These are phyloP conservation scores for Nanorana parkeri DNA, from an alignment of 2,113 vertebrate species.

Conservation along the genomic window DNA sequence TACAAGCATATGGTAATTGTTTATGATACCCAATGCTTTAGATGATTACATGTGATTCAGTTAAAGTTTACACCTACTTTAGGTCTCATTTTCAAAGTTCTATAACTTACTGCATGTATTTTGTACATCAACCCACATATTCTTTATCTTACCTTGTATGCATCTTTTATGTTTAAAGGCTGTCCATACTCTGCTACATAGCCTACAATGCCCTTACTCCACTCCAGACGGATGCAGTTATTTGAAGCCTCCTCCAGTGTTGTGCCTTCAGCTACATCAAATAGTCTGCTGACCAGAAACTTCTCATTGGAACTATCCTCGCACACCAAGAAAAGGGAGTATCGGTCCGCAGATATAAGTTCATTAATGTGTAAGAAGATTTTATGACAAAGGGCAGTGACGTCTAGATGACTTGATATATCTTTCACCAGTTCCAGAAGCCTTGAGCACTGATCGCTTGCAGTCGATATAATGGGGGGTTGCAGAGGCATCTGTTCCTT, in stretches of 20 bases:
- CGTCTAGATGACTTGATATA: conserved; percentile 94
- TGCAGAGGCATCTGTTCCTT: conserved; percentile 82
- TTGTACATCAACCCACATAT: too few relatives aligned
- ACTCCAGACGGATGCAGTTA: conserved; percentile 91
- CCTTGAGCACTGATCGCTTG: conserved; percentile 84
- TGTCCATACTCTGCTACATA: conserved; percentile 90
- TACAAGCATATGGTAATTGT: too few relatives aligned
- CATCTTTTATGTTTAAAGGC: conserved; percentile 93
- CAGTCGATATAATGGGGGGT: conserved; percentile 69
- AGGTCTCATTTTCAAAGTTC: too few relatives aligned
- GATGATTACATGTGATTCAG: too few relatives aligned
- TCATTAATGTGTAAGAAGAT: conserved; percentile 97
- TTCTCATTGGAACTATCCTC: conserved; percentile 96
- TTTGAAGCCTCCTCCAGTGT: conserved; percentile 94
- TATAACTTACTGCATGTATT: too few relatives aligned
- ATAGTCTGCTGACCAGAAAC: conserved; percentile 91
- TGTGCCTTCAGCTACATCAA: conserved; percentile 94
- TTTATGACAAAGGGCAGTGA: conserved; percentile 94
- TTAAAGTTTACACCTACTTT: too few relatives aligned
- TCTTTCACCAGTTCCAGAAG: conserved; percentile 95
- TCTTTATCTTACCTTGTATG: conserved; percentile 84
- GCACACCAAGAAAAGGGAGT: conserved; percentile 93
- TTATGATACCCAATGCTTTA: too few relatives aligned
- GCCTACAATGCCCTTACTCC: conserved; percentile 99
- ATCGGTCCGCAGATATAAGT: conserved; percentile 92